These are phyloP conservation scores for Holothuria scabra DNA, from an alignment of 53 echinoderm and acorn worm species.

Conservation along the genomic window DNA sequence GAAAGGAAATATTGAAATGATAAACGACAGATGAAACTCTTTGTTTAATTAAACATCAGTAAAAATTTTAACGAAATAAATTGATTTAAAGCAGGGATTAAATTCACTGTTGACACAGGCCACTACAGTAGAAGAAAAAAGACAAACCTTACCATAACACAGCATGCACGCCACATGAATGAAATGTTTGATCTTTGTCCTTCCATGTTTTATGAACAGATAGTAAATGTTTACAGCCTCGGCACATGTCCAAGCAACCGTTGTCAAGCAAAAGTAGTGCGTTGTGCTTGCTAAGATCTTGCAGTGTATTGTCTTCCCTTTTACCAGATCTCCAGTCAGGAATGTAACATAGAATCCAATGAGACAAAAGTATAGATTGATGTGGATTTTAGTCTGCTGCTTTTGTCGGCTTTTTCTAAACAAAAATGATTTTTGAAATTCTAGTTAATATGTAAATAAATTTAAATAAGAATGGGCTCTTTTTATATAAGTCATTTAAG, in stretches of 20 bases:
- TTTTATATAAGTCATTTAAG: no score
- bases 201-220: background rate
- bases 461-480: no score
- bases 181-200: background rate
- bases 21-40: no score
- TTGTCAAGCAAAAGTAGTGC: conserved; percentile 14
- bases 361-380: conserved; percentile 12
- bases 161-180: background rate
- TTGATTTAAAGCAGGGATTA: no score
- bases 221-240: conserved; percentile 13
- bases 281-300: background rate
- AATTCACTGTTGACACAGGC: no score
- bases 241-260: conserved; percentile 3
- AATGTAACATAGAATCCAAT: conserved; percentile 23
- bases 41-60: no score
- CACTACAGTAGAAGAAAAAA: background rate
- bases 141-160: background rate
- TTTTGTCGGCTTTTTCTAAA: conserved; percentile 1
- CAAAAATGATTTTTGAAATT: no score
- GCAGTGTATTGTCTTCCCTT: background rate
- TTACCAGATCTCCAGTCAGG: conserved; percentile 8
- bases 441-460: no score
- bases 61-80: no score
- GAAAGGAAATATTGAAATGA: no score
- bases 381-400: conserved; percentile 1